These are phyloP conservation scores for Sylvilagus bachmani DNA, from an alignment of 2,113 vertebrate genomes.

Conservation along the genomic window DNA sequence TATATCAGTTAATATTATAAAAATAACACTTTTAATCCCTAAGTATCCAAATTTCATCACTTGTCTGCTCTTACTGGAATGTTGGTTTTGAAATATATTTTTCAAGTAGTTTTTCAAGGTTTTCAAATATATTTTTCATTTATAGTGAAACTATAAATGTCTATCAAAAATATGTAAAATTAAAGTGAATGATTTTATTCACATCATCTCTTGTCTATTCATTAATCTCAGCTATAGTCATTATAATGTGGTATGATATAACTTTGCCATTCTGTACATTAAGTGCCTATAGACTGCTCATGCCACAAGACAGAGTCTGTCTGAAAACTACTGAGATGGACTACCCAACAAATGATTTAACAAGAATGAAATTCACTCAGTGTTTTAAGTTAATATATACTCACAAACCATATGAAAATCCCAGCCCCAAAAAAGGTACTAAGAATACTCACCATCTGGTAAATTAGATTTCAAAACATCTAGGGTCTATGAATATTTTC, in stretches of 20 bases:
- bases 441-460: background rate
- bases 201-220: background rate
- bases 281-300: background rate
- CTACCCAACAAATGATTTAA: background rate
- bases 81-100: background rate
- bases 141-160: no score
- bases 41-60: background rate
- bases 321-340: background rate
- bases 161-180: background rate
- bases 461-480: conserved; percentile 32
- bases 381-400: background rate
- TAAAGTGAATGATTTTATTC: background rate
- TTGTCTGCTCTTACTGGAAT: background rate
- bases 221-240: accelerated
- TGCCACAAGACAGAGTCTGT: accelerated
- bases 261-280: accelerated
- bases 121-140: background rate
- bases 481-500: background rate
- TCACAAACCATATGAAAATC: background rate
- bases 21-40: no score
- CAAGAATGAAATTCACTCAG: background rate
- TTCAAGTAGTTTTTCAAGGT: background rate
- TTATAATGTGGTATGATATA: accelerated
- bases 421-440: background rate
- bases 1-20: no score